Evolutionary conservation across 1,140 invertebrate species (phyloP).

Genomic region (Thaumetopoea pityocampa): DNA sequence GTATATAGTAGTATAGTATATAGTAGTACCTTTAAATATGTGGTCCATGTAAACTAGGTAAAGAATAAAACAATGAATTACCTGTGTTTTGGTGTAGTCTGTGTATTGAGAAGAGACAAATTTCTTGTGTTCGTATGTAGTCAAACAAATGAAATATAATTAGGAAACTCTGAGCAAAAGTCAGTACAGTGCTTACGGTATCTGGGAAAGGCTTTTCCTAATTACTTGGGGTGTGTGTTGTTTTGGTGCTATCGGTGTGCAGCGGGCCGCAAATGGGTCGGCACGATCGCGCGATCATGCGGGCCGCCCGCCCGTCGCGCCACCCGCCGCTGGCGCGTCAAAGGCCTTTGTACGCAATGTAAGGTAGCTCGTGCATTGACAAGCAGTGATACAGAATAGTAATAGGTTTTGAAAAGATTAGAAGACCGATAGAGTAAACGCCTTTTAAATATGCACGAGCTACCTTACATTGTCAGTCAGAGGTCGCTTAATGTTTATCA

Average conservation of each 20-base stretch:
- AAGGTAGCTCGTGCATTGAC: constrained; percentile 9
- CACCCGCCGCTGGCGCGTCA: constrained; percentile 39
- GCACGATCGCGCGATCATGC: constrained; percentile 70
- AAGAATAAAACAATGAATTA: too few species aligned
- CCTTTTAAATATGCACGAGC: too few species aligned
- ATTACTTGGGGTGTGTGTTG: constrained; percentile 73
- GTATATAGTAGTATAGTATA: too few species aligned
- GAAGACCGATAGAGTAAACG: too few species aligned
- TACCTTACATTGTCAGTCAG: too few species aligned
- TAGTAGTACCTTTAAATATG: too few species aligned
- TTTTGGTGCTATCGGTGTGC: constrained; percentile 72
- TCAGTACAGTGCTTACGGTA: constrained; percentile 53
- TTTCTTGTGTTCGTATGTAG: too few species aligned
- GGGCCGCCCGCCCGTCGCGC: constrained; percentile 51
- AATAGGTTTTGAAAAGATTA: too few species aligned
- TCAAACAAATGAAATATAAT: neutral
- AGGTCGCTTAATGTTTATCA: too few species aligned
- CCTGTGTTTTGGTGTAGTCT: too few species aligned
- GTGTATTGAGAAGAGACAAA: too few species aligned
- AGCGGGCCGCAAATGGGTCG: constrained; percentile 72
- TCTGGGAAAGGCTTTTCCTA: constrained; percentile 74
- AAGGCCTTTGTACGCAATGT: constrained; percentile 69
- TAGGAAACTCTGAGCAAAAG: constrained; percentile 1
- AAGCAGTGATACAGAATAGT: constrained; percentile 19
- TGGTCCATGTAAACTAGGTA: too few species aligned